Evolutionary conservation across 1,140 invertebrate species (phyloP).

Genomic region (Diabrotica undecimpunctata): DNA sequence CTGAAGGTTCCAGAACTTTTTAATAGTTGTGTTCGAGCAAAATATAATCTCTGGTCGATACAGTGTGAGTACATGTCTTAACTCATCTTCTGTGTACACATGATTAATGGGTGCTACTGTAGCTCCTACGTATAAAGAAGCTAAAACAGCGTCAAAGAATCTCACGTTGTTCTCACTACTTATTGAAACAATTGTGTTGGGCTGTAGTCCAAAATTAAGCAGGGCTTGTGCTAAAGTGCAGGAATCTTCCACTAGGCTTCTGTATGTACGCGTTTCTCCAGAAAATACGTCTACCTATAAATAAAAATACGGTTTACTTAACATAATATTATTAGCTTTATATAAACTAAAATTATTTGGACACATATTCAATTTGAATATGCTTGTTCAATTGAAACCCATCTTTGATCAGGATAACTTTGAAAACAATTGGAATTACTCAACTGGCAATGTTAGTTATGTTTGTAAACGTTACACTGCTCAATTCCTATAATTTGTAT

Average conservation of each 20-base stretch:
- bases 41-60: conserved; percentile 52
- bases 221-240: conserved; percentile 27
- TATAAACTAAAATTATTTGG: too few relatives aligned
- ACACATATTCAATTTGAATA: too few relatives aligned
- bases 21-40: conserved; percentile 38
- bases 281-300: conserved; percentile 30
- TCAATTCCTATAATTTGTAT: too few relatives aligned
- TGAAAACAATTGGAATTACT: too few relatives aligned
- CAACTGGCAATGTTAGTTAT: too few relatives aligned
- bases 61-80: conserved; percentile 50
- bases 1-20: conserved; percentile 32
- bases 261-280: conserved; percentile 20
- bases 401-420: too few relatives aligned
- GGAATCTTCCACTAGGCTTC: conserved; percentile 21
- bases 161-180: conserved; percentile 56
- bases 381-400: too few relatives aligned
- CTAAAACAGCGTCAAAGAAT: conserved; percentile 51
- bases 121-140: conserved; percentile 52
- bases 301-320: background rate
- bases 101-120: conserved; percentile 55
- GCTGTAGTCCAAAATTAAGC: conserved; percentile 19
- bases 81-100: conserved; percentile 52
- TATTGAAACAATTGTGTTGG: conserved; percentile 48
- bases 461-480: too few relatives aligned
- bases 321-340: too few relatives aligned